Conservation (phyloP, 2,888 invertebrate species). For the Cylindroiulus punctatus region DNA sequence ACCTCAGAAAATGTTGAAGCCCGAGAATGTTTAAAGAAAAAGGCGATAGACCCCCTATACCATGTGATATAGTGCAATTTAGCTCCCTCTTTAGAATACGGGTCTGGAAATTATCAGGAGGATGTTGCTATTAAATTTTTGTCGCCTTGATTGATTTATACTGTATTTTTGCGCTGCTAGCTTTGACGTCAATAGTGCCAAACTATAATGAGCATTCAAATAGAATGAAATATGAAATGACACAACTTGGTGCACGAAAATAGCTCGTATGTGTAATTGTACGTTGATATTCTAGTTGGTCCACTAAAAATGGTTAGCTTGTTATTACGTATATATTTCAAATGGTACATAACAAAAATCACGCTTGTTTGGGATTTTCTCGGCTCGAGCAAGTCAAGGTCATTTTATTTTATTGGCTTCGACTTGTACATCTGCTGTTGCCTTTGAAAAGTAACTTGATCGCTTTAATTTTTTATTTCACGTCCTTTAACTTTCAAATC, state of each 20-base stretch:
- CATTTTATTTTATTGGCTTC: too few species aligned
- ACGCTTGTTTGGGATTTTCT: too few species aligned
- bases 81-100: not conserved
- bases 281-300: too few species aligned
- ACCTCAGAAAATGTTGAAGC: not conserved
- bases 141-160: slow-evolving; percentile 28
- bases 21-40: not conserved
- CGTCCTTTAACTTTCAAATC: not conserved
- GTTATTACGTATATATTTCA: too few species aligned
- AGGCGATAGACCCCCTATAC: not conserved
- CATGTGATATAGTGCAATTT: not conserved
- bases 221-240: not conserved
- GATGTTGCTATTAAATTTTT: not conserved
- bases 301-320: too few species aligned
- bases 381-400: too few species aligned
- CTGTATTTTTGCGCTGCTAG: not conserved
- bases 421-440: too few species aligned
- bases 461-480: not conserved
- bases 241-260: too few species aligned
- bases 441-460: not conserved
- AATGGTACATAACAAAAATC: too few species aligned
- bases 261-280: too few species aligned
- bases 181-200: not conserved
- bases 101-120: not conserved
- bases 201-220: not conserved